phyloP scores from a whole-genome alignment of 2,113 vertebrate species.

The Butorides virescens region DNA sequence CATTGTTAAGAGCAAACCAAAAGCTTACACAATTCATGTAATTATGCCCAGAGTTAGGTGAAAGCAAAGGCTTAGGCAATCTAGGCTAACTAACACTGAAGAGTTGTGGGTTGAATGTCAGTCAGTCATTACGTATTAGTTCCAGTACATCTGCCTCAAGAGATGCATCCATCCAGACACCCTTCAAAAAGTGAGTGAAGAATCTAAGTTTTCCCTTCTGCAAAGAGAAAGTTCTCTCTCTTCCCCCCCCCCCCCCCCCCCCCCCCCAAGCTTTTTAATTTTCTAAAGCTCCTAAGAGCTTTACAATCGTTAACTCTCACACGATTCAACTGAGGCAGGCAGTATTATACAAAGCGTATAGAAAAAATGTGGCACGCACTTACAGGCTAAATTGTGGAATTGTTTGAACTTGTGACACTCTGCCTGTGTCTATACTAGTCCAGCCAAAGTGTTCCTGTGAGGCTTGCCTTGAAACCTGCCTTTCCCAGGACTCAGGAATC shows the following conservation, averaged over 20 bases:
- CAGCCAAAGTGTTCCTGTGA: background rate
- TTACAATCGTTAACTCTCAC: background rate
- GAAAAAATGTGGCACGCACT: background rate
- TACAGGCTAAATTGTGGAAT: background rate
- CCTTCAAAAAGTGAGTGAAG: background rate
- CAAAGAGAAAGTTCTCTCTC: background rate
- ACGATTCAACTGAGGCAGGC: background rate
- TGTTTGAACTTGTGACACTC: background rate
- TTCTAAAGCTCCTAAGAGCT: background rate
- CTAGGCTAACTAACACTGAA: background rate
- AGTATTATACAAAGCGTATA: background rate
- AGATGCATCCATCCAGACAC: background rate
- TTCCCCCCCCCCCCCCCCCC: fast-evolving
- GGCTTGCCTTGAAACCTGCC: background rate
- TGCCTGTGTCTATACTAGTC: background rate
- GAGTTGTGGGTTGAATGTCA: background rate
- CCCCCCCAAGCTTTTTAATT: background rate
- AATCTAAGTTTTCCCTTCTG: background rate
- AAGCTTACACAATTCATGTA: background rate
- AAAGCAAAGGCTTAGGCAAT: background rate
- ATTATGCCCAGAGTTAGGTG: background rate
- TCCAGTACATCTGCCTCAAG: background rate
- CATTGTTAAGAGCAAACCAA: background rate
- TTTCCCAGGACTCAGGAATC: background rate
- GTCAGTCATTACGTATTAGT: background rate